Evolutionary conservation across 2,888 invertebrate genomes (phyloP), one percentile per base, ranked within the genome.

Genomic region (Erebia ligea): DNA sequence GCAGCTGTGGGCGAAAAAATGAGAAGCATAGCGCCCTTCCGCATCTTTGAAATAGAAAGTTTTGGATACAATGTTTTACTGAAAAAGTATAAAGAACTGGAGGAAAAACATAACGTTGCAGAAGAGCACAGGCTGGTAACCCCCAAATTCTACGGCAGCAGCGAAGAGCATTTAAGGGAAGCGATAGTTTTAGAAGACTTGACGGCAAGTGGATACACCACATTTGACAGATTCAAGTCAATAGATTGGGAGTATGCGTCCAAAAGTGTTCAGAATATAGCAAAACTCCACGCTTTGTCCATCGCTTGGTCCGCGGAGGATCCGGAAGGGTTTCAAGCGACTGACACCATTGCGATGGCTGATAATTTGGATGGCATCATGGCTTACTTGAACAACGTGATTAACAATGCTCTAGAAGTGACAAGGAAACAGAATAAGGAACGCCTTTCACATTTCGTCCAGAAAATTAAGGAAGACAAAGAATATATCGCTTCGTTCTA

Each of bases 241-340:
- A 67, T 86, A 5, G 80, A 82, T 63, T 81, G 80, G 77, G 80
- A 82, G 5, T 85, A 86, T 61, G 79, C 82, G 0, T 75, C 78
- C 0, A 72, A 79, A 19, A 74, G 82, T 3, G 69, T 84, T 1
- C 74, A 78, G 56, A 78, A 78, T 19, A 67, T 86, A 54, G 86
- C 84, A 0, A 84, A 82, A 71, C 80, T 85, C 9, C 87, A 88
- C 74, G 87, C 86, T 0, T 69, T 86, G 3, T 85, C 85, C 0
- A 80, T 87, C 9, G 86, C 83, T 0, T 78, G 82, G 64, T 80
- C 78, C 25, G 73, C 81, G 8, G 76, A 84, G 25, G 71, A 83
- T 13, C 84, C 85, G 1, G 79, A 80, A 34, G 76, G 76, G 17
- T 87, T 81, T 72, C 65, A 75, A 2, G 50, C 68, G 1, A 67